These are phyloP conservation scores for Aporrectodea caliginosa DNA, from an alignment of 1,140 invertebrate genomes.

Conservation along the genomic window DNA sequence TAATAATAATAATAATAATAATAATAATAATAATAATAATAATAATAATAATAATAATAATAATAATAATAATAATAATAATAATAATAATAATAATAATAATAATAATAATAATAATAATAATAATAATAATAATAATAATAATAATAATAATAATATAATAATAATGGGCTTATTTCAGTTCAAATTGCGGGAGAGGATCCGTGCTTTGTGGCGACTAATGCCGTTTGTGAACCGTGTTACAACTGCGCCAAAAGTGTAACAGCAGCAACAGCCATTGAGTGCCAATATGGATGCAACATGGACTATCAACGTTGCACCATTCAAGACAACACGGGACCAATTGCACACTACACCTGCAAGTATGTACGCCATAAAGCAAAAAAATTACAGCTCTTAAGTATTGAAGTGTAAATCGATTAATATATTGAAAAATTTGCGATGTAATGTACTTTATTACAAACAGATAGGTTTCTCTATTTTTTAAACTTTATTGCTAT, in stretches of 20 bases:
- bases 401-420: too few relatives aligned
- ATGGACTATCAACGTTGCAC: not conserved
- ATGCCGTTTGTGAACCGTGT: not conserved
- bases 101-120: too few relatives aligned
- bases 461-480: too few relatives aligned
- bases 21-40: too few relatives aligned
- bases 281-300: not conserved
- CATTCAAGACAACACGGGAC: not conserved
- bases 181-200: not conserved
- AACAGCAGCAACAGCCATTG: not conserved
- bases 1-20: too few relatives aligned
- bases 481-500: too few relatives aligned
- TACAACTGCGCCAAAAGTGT: not conserved
- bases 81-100: not conserved
- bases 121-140: not conserved
- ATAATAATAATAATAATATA: not conserved
- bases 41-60: too few relatives aligned
- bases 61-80: not conserved
- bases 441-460: too few relatives aligned
- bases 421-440: too few relatives aligned
- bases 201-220: not conserved
- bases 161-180: not conserved
- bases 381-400: too few relatives aligned
- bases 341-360: not conserved
- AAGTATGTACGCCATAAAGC: too few relatives aligned